Percentiles rank a stretch among this genome's conserved stretches.
phyloP scores from a whole-genome alignment of 2,888 invertebrate species.

The Thymelicus acteon region DNA sequence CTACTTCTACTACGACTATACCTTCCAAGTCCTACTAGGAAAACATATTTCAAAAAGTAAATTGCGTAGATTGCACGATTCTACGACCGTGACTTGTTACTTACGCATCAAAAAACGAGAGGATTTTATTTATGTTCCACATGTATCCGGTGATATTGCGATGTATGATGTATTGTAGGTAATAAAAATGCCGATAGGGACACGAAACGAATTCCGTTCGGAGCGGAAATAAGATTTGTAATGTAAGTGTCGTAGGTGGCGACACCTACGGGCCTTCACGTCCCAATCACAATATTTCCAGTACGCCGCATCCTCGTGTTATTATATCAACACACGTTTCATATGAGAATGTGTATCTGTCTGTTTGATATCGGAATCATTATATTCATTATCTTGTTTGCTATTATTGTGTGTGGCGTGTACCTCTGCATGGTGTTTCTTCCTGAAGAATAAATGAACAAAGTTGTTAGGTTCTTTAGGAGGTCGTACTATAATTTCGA shows the following conservation, averaged over 20 bases:
- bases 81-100: neutral
- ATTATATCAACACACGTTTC: neutral
- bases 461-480: too few relatives aligned
- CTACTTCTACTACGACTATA: too few relatives aligned
- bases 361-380: too few relatives aligned
- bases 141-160: conserved; percentile 15
- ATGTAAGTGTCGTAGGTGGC: conserved; percentile 52
- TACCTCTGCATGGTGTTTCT: too few relatives aligned
- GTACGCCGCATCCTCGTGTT: conserved; percentile 1
- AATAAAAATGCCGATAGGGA: conserved; percentile 68
- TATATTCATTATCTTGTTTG: too few relatives aligned
- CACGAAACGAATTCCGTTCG: conserved; percentile 63
- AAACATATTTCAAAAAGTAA: neutral
- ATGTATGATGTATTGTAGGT: conserved; percentile 49
- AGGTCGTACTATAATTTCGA: too few relatives aligned
- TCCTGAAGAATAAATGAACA: too few relatives aligned
- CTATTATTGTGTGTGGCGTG: too few relatives aligned
- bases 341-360: too few relatives aligned
- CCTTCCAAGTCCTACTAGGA: too few relatives aligned
- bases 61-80: neutral
- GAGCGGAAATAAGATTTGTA: conserved; percentile 74
- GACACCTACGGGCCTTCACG: conserved; percentile 36
- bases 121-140: conserved; percentile 10
- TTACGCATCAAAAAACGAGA: neutral
- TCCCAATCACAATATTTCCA: conserved; percentile 26